A percentile compares a stretch with the other conserved stretches of the same genome.
These are phyloP conservation scores for Helleia helle DNA, from an alignment of 2,888 invertebrate species.

Conservation along the genomic window DNA sequence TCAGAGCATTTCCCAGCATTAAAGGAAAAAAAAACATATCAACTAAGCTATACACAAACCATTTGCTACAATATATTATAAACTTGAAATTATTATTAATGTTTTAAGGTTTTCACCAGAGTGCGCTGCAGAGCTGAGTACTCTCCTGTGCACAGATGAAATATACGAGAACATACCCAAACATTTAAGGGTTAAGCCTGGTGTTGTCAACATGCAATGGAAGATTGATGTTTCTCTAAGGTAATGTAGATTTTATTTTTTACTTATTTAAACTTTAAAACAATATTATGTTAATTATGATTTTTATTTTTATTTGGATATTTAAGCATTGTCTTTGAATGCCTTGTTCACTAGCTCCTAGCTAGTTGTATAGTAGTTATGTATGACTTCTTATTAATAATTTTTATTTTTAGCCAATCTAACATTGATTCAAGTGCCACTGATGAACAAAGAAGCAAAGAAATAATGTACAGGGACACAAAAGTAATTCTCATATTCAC, in stretches of 20 bases:
- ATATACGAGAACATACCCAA: constrained; percentile 44
- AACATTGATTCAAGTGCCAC: constrained; percentile 32
- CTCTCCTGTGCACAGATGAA: constrained; percentile 44
- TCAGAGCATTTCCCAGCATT: too few relatives aligned
- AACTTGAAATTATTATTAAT: too few relatives aligned
- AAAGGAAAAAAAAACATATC: too few relatives aligned
- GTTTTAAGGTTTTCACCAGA: constrained; percentile 53
- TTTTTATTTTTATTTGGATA: too few relatives aligned
- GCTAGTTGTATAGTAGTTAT: too few relatives aligned
- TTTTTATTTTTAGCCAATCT: constrained; percentile 49
- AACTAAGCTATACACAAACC: neutral
- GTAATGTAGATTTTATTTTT: constrained; percentile 25
- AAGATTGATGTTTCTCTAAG: constrained; percentile 56
- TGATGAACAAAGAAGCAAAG: constrained; percentile 26
- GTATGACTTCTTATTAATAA: too few relatives aligned
- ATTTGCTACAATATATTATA: neutral
- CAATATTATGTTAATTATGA: too few relatives aligned
- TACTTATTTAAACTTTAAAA: too few relatives aligned
- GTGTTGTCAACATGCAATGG: constrained; percentile 44
- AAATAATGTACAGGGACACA: constrained; percentile 37
- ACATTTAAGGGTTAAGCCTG: constrained; percentile 45
- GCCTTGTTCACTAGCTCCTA: too few relatives aligned
- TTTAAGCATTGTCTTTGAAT: too few relatives aligned
- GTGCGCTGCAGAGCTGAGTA: constrained; percentile 41
- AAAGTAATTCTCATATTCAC: constrained; percentile 36